Conservation (phyloP, 2,888 invertebrate species). For the Automeris io region DNA sequence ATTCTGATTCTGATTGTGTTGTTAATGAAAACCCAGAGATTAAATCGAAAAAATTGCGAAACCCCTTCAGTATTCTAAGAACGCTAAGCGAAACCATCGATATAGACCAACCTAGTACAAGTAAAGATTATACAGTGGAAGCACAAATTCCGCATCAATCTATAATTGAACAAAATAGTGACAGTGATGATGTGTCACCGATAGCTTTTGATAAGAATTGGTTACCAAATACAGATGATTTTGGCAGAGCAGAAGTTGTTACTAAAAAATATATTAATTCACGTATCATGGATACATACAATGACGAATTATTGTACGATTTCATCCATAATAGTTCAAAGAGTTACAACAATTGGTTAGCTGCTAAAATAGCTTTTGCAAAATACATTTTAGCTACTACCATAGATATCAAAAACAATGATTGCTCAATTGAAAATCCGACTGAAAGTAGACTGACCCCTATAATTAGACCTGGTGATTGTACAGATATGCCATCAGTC, state of each 20-base stretch:
- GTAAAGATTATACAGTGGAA: slow-evolving; percentile 4
- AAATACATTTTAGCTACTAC: slow-evolving; percentile 40
- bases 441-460: slow-evolving; percentile 27
- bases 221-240: slow-evolving; percentile 48
- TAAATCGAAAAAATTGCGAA: slow-evolving; percentile 42
- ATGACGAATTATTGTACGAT: slow-evolving; percentile 42
- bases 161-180: slow-evolving; percentile 10
- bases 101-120: slow-evolving; percentile 3
- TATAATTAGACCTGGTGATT: slow-evolving; percentile 44
- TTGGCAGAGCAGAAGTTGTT: slow-evolving; percentile 49
- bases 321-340: slow-evolving; percentile 34
- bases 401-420: slow-evolving; percentile 26
- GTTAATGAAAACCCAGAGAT: slow-evolving; percentile 26
- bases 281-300: slow-evolving; percentile 28
- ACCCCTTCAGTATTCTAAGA: slow-evolving; percentile 58
- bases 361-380: slow-evolving; percentile 48
- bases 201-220: slow-evolving; percentile 37
- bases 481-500: slow-evolving; percentile 37
- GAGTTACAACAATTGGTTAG: slow-evolving; percentile 45
- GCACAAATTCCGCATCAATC: slow-evolving; percentile 6
- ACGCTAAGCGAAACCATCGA: slow-evolving; percentile 28
- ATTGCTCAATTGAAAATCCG: slow-evolving; percentile 11
- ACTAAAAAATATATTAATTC: slow-evolving; percentile 20
- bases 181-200: too few species aligned
- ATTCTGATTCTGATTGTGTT: slow-evolving; percentile 53